Conservation (phyloP, 1,140 invertebrate genomes). For the Drosophila truncata region DNA sequence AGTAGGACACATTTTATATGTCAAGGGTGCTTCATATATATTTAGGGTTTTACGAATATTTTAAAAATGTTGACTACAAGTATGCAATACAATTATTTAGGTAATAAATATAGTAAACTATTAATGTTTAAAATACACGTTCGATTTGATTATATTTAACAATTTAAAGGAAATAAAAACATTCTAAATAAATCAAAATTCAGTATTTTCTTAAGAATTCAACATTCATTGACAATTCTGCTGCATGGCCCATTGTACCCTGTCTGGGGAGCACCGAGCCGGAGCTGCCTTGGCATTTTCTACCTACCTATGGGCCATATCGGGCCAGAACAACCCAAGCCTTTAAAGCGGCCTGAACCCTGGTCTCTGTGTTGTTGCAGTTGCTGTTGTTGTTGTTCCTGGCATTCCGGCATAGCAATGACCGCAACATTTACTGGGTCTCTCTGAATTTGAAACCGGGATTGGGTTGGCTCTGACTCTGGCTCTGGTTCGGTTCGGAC, state of each 20-base stretch:
- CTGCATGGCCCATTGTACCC: constrained; percentile 13
- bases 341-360: constrained; percentile 67
- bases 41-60: neutral
- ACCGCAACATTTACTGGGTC: constrained; percentile 73
- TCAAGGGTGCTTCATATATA: accelerated
- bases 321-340: constrained; percentile 59
- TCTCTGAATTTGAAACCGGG: constrained; percentile 27
- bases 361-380: constrained; percentile 16
- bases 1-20: neutral
- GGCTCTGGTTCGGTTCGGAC: constrained; percentile 11
- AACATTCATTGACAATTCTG: neutral
- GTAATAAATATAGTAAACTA: too few species aligned
- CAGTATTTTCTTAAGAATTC: too few species aligned
- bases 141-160: too few species aligned
- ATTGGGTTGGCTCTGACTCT: constrained; percentile 35
- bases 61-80: neutral
- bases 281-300: constrained; percentile 36
- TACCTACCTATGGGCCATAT: constrained; percentile 63
- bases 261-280: constrained; percentile 18
- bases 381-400: constrained; percentile 46
- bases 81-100: neutral
- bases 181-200: too few species aligned
- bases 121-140: too few species aligned
- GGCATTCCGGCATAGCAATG: constrained; percentile 79
- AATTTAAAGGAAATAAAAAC: too few species aligned